Evolutionary conservation across 2,797 vertebrate genomes (phyloP), one percentile per base, ranked within the genome.

Genomic region (Echiichthys vipera): DNA sequence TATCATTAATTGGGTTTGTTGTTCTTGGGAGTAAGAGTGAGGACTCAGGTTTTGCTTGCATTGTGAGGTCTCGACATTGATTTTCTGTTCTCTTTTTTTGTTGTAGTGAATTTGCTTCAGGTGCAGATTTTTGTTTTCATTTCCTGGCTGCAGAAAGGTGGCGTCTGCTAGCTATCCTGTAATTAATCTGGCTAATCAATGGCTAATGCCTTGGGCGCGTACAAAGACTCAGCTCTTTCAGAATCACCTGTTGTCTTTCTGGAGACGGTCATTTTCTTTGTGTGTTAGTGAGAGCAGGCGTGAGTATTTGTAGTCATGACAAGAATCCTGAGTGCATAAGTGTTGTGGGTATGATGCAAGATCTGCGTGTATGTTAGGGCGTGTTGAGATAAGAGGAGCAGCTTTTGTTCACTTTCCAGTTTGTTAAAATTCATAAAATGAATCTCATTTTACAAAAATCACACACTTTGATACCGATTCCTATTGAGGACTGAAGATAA

Each of bases 121-220:
- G 71, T 75, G 66, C 49, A 77, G 58, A 78, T 81, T 89, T 87
- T 80, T 65, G 55, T 76, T 86, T 85, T 78, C 45, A 79, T 89
- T 89, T 82, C 76, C 77, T 77, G 63, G 55, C 65, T 69, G 42
- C 34, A 57, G 55, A 64, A 68, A 46, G 59, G 58, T 24, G 61
- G 67, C 45, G 54, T 84, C 78, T 77, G 71, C 71, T 72, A 53
- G 71, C 61, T 78, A 62, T 83, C 75, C 71, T 65, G 43, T 80
- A 88, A 90, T 92, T 87, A 92, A 89, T 92, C 79, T 59, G 70
- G 39, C 59, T 68, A 87, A 92, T 91, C 88, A 87, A 84, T 87
- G 85, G 49, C 55, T 4, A 17, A 45, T 5, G 82, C 84, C 82
- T 39, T 12, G 20, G 72, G 77, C 63, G 1, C 15, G 15, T 73